A percentile compares a stretch with the other conserved stretches of the same genome.
Evolutionary conservation across 2,797 vertebrate genomes (phyloP).

Genomic region (Leontocebus nigricollis): DNA sequence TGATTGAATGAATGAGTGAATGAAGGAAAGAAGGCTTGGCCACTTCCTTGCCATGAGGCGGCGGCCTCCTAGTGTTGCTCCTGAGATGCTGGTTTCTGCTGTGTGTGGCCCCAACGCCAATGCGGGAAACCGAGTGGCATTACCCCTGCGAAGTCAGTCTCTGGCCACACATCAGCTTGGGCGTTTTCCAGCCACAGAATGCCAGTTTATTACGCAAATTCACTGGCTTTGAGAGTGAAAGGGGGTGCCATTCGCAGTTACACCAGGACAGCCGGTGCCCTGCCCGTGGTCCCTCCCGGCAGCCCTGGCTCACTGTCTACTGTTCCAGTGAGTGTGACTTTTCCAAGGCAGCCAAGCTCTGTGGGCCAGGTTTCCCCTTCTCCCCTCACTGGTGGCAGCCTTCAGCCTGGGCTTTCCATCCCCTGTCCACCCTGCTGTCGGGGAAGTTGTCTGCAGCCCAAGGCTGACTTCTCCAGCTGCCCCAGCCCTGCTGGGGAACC

Average conservation of each 20-base stretch:
- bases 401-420: not conserved
- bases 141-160: too few relatives aligned
- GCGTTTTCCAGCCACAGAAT: fast-evolving
- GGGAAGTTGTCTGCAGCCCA: not conserved
- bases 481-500: not conserved
- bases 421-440: not conserved
- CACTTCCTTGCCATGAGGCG: not conserved
- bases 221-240: not conserved
- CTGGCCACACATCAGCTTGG: fast-evolving
- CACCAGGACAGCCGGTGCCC: fast-evolving
- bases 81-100: not conserved
- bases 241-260: fast-evolving
- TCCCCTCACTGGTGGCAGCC: fast-evolving
- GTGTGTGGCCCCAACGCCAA: fast-evolving
- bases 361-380: not conserved
- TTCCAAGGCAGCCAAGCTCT: not conserved
- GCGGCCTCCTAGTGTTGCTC: fast-evolving
- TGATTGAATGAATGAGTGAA: not conserved
- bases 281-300: not conserved
- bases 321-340: too few relatives aligned
- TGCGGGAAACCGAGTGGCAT: fast-evolving
- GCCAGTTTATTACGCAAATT: fast-evolving
- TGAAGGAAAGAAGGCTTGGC: not conserved
- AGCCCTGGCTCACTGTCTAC: fast-evolving
- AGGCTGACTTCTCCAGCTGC: too few relatives aligned